Base-by-base conservation (phyloP, 2,888 invertebrate species). In the Drosophila aldrichi region DNA sequence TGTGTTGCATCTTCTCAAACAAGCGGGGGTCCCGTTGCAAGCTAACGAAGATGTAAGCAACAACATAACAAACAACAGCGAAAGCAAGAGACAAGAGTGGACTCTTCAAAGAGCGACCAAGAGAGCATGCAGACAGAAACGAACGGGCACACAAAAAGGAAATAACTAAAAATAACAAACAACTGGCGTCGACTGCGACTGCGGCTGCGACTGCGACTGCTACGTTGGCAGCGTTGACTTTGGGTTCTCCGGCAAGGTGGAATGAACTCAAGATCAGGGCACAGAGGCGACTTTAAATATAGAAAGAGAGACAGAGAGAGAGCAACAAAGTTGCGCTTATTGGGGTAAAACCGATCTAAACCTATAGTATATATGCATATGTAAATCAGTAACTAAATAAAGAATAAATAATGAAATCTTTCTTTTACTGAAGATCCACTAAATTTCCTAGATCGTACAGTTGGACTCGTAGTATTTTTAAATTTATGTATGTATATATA, bases 151-250 rank as follows among this genome's bases (percentile, higher is more conserved):
- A 84, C 85, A 83, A 83, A 88, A 87, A 81, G 84, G 83, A 88
- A 88, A 80, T 88, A 68, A 86, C 88, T 87, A 83, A 86, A 87
- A 87, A 87, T 88, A 87, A 87, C 83, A 85, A 86, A 82, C 79
- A 79, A 68, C 40, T 48, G 66, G 55, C 55, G 44, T 9, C 36
- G 61, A 38, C 65, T 36, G 20, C 48, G 59, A 40, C 38, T 1
- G 22, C 25, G 38, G 29, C 54, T 0, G 25, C n/a, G 40, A 29
- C 54, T 0, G 54, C 36, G 36, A 36, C 51, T 52, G 36, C 36
- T 36, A 49, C 66, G 74, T 64, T 34, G n/a, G 40, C 75, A 70
- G 71, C 71, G 57, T 64, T 82, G 74, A 70, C 79, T 79, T 82
- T 78, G 70, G 81, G 72, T 40, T 74, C 71, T 79, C 72, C 49